Evolutionary conservation across 2,888 invertebrate species (phyloP).

Genomic region (Mantis religiosa): DNA sequence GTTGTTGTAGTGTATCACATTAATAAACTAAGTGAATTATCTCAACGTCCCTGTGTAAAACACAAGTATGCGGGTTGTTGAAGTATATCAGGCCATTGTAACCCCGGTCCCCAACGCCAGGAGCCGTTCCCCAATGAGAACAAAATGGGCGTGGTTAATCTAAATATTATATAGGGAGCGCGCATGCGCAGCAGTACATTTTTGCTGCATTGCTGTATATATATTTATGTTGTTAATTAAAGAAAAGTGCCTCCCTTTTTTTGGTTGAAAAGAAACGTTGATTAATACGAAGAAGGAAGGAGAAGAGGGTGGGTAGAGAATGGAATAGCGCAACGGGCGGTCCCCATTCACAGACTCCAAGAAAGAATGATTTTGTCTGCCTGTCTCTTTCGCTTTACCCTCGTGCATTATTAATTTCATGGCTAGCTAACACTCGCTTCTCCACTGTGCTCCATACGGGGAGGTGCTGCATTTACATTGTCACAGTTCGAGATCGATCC

Average conservation of each 20-base stretch:
- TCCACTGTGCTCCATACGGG: neutral
- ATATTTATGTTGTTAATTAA: slow-evolving; percentile 30
- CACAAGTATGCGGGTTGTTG: neutral
- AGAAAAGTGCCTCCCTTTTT: slow-evolving; percentile 27
- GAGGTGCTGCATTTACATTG: neutral
- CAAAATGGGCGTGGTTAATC: slow-evolving; percentile 9
- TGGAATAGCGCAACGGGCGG: neutral
- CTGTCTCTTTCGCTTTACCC: neutral
- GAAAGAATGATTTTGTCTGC: neutral
- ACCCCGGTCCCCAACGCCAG: neutral
- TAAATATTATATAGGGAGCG: neutral
- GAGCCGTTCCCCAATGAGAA: neutral
- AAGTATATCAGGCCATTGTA: neutral
- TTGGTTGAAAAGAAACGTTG: slow-evolving; percentile 20
- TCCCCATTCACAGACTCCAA: neutral
- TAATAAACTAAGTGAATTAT: too few species aligned
- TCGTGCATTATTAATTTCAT: slow-evolving; percentile 9
- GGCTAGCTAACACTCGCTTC: slow-evolving; percentile 6
- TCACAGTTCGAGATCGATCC: neutral
- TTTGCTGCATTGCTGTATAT: neutral
- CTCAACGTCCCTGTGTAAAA: too few species aligned
- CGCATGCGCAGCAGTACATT: neutral
- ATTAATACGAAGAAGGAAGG: slow-evolving; percentile 23
- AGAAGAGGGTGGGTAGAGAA: neutral
- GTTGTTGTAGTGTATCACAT: too few species aligned